Conservation (phyloP, 2,797 vertebrate genomes). For the Hipposideros larvatus region DNA sequence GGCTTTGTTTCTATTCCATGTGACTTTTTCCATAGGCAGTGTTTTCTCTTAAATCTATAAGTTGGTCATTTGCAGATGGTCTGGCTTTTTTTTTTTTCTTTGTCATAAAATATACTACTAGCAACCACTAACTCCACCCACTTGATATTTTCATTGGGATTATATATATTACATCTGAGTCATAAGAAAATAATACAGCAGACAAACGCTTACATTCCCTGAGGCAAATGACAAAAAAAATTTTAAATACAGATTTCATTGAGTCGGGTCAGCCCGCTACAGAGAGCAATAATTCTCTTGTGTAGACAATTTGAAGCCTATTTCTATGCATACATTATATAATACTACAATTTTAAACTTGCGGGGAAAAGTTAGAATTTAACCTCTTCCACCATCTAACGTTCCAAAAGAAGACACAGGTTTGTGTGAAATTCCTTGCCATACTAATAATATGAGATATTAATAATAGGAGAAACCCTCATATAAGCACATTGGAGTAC, state of each 20-base stretch:
- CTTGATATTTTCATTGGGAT: constrained; percentile 67
- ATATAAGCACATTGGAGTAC: background rate
- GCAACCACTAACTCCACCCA: constrained; percentile 50
- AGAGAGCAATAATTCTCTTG: constrained; percentile 53
- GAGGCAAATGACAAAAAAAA: constrained; percentile 41
- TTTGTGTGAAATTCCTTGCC: background rate
- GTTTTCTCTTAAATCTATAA: constrained; percentile 67
- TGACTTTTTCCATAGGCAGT: constrained; percentile 61
- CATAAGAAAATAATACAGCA: constrained; percentile 67
- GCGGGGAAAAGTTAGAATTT: background rate
- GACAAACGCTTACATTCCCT: constrained; percentile 44
- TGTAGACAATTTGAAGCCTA: background rate
- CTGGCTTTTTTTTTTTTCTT: constrained; percentile 48
- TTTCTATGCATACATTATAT: constrained; percentile 4
- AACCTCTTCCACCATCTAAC: background rate
- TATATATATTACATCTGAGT: constrained; percentile 70
- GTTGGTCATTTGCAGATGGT: constrained; percentile 66
- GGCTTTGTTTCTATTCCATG: background rate
- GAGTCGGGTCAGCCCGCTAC: background rate
- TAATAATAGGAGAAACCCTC: background rate
- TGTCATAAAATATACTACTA: constrained; percentile 67
- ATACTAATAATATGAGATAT: background rate
- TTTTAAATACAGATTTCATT: constrained; percentile 30
- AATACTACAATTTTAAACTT: constrained; percentile 2
- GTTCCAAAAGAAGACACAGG: constrained; percentile 48